Base-by-base conservation (phyloP, 2,113 vertebrate species). In the Chaetodon trifascialis region DNA sequence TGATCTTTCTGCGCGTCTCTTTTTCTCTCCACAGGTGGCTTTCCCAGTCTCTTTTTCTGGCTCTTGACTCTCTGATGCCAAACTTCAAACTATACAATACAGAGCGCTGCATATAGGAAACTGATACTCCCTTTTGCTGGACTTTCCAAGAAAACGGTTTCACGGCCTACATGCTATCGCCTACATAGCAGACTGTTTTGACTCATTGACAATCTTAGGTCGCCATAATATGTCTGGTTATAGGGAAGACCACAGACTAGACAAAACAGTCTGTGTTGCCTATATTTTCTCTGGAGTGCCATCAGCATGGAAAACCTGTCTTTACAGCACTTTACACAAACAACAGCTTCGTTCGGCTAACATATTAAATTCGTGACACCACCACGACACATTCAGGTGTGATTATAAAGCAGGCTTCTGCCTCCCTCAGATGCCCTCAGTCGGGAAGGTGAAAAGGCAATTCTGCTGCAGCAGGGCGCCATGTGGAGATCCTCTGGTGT, bases 401-500 rank as follows among this genome's bases (percentile, higher is more conserved):
- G 71, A 66, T 84, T 67, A 64, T 40, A 65, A 44, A 9, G 42
- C 21, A 66, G 63, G 65, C 54, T 49, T 46, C n/a, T 17, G 44
- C 67, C 70, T 55, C 60, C 55, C 46, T 66, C 54, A 40, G 64
- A 59, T 73, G 75, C 76, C 75, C 72, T 86, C 68, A 62, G 69
- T 36, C 25, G 67, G 74, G 47, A 73, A 66, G 65, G 82, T 75
- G 80, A 71, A 76, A 72, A 86, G 59, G 64, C 76, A 59, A 23
- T 49, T 70, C 72, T 85, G 75, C 85, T 66, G 83, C 87, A 86
- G 80, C 8, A 38, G 68, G 65, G 73, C 40, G 86, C 65, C 68
- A 5, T 67, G 85, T 76, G 21, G 79, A 81, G 80, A 86, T 86
- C 82, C 85, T 85, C 79, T 63, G 63, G 83, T 62, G 82, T 25